Percentiles rank a stretch among this genome's conserved stretches.
phyloP scores from a whole-genome alignment of 37 sponge, comb jelly and placozoan genomes.

The Axinella damicornis region DNA sequence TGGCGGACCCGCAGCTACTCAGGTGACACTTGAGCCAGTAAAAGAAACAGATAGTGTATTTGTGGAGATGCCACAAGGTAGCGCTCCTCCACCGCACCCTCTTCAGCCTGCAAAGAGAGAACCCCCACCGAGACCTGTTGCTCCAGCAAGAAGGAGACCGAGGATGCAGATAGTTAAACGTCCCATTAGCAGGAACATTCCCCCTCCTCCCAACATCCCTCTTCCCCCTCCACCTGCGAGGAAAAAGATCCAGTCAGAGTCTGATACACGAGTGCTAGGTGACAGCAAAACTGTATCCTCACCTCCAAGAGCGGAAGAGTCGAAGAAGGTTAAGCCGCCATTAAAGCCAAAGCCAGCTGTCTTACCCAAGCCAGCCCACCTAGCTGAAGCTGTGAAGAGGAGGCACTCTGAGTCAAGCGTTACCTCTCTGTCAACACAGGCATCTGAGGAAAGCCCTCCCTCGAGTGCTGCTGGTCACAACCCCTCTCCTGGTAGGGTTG shows the following conservation, averaged over 20 bases:
- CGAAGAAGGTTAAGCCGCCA: constrained; percentile 13
- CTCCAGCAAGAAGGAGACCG: neutral
- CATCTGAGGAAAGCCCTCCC: too few species aligned
- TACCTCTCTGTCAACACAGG: too few species aligned
- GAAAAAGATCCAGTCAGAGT: neutral
- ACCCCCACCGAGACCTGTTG: constrained; percentile 9
- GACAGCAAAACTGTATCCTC: neutral
- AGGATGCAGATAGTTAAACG: constrained; percentile 52
- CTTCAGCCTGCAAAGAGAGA: neutral
- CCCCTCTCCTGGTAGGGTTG: neutral
- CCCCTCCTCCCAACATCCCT: constrained; percentile 69
- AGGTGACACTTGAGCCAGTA: neutral
- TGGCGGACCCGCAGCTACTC: neutral
- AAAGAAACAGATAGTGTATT: neutral
- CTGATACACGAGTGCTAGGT: neutral
- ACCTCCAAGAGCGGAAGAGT: neutral
- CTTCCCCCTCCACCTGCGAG: constrained; percentile 62
- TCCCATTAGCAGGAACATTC: constrained; percentile 47
- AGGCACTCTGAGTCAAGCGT: too few species aligned
- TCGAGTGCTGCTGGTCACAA: too few species aligned
- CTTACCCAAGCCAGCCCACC: constrained; percentile 11
- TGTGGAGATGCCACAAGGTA: neutral
- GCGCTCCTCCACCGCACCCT: neutral
- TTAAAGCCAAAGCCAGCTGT: constrained; percentile 19
- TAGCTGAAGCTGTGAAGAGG: constrained; percentile 3